Evolutionary conservation across 2,113 vertebrate genomes (phyloP).

Genomic region (Amblyopsis rosae): DNA sequence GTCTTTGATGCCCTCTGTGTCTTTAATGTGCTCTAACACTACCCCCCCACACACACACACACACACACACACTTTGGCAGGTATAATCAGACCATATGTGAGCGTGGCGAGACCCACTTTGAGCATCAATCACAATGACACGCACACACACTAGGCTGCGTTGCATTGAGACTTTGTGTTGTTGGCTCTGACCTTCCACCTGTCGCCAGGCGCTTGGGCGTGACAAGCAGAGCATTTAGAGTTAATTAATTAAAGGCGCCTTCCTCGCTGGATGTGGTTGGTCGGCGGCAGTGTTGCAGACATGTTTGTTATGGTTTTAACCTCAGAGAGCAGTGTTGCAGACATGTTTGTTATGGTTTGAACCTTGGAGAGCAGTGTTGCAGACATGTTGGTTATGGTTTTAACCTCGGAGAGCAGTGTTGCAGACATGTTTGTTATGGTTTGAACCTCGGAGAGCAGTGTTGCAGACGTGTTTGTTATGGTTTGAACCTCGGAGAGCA

Average conservation of each 20-base stretch:
- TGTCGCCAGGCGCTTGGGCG: background rate
- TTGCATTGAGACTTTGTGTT: background rate
- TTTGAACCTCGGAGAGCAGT: background rate
- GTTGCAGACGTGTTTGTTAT: background rate
- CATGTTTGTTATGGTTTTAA: background rate
- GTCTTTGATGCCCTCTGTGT: background rate
- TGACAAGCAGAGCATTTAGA: no score
- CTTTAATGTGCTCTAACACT: background rate
- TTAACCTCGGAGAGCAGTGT: background rate
- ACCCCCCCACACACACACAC: background rate
- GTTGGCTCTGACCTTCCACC: constrained; percentile 31
- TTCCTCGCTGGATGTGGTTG: no score
- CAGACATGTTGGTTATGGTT: no score
- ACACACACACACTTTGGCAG: constrained; percentile 6
- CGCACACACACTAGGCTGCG: constrained; percentile 25
- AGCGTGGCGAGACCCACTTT: constrained; percentile 27
- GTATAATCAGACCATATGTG: constrained; percentile 38
- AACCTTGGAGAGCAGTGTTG: background rate
- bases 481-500: background rate
- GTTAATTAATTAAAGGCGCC: no score
- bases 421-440: no score
- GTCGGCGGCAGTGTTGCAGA: background rate
- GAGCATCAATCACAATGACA: constrained; percentile 51
- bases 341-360: no score
- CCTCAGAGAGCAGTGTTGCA: background rate